Evolutionary conservation across 2,888 invertebrate genomes (phyloP).

Genomic region (Dryobota labecula): DNA sequence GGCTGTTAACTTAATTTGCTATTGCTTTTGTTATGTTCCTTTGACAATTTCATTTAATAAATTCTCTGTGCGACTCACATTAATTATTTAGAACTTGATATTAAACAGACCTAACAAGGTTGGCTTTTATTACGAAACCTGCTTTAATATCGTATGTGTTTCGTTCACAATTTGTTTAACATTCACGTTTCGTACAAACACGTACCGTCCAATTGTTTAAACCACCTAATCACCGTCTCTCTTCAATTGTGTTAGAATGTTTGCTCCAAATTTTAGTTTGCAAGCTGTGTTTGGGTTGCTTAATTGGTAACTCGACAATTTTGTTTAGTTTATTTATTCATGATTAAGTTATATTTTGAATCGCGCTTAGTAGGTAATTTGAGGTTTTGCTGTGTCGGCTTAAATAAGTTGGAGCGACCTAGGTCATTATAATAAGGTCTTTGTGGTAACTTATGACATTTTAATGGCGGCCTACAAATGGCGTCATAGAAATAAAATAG

Average conservation of each 20-base stretch:
- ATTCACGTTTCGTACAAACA: conserved; percentile 37
- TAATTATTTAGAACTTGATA: conserved; percentile 35
- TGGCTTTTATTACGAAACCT: conserved; percentile 35
- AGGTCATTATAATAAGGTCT: not conserved
- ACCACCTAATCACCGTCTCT: conserved; percentile 45
- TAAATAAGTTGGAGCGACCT: not conserved
- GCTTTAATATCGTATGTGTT: conserved; percentile 39
- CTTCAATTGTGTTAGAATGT: conserved; percentile 44
- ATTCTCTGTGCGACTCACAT: conserved; percentile 14
- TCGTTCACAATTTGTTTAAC: conserved; percentile 41
- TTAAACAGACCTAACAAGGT: conserved; percentile 40
- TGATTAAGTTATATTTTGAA: conserved; percentile 43
- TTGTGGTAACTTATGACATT: not conserved
- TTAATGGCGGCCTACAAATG: not conserved
- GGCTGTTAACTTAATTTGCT: conserved; percentile 3
- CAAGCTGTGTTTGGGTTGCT: conserved; percentile 41
- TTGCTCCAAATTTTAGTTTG: conserved; percentile 48
- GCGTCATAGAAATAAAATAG: not conserved
- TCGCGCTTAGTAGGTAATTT: conserved; percentile 1
- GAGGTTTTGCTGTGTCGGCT: not conserved
- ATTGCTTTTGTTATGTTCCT: not conserved
- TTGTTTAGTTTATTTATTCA: conserved; percentile 48
- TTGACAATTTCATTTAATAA: conserved; percentile 19
- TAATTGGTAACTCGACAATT: conserved; percentile 51
- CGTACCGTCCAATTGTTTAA: conserved; percentile 27